Evolutionary conservation across 2,797 vertebrate genomes (phyloP).

Genomic region (Ceyx erithaca): DNA sequence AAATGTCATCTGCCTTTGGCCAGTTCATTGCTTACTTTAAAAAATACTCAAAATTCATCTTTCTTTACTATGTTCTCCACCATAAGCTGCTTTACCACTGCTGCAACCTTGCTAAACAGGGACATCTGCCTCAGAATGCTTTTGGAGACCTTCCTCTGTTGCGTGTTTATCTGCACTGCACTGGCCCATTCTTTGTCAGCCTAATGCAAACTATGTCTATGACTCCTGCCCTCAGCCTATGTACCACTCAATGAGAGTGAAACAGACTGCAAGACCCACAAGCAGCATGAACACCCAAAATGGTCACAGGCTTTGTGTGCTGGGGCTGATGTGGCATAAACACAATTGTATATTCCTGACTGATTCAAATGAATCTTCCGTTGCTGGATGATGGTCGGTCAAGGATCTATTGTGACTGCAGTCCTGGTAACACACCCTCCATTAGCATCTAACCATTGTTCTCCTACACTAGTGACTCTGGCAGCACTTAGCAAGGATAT

Average conservation of each 20-base stretch:
- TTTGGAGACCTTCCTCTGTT: background rate
- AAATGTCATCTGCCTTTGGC: conserved; percentile 65
- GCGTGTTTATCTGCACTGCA: background rate
- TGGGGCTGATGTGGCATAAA: background rate
- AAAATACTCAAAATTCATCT: conserved; percentile 31
- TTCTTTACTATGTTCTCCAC: background rate
- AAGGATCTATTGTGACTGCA: background rate
- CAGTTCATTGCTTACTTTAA: conserved; percentile 51
- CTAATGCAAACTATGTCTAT: background rate
- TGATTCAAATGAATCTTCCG: background rate
- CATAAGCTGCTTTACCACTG: background rate
- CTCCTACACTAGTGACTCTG: background rate
- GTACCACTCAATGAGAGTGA: background rate
- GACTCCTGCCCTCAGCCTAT: background rate
- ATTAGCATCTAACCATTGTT: background rate
- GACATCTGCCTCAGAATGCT: background rate
- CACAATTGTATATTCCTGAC: background rate
- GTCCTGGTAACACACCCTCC: background rate
- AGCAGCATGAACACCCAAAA: background rate
- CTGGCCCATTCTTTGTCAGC: background rate
- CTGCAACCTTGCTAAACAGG: background rate
- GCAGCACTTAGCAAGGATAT: background rate
- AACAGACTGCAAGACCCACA: background rate
- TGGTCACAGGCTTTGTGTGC: background rate
- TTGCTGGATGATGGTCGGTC: background rate